Base-by-base conservation (phyloP, 2,888 invertebrate genomes). In the Vannuccia rotundouncinata region DNA sequence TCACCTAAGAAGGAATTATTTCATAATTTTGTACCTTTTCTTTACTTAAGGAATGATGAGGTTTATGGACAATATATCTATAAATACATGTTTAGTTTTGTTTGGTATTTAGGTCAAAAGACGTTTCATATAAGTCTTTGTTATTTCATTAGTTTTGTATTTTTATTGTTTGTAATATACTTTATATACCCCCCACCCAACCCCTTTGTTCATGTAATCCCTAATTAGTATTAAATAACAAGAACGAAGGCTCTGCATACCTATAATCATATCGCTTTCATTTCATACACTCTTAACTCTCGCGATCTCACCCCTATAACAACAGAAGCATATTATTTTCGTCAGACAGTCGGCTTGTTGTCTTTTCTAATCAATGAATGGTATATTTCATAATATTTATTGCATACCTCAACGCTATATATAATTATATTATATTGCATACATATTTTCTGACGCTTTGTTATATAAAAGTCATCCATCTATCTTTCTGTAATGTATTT, bases 11-110 rank as follows among this genome's bases (percentile, higher is more conserved):
- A 17, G 45, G 17, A 45, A 45, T 66, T 66, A 66, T 66, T 66
- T 66, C 22, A 66, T 66, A 66, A 66, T 66, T 66, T 66, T 66
- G 17, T 66, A 66, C 66, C 25, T 66, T 45, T 66, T 66, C 66
- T 66, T 17, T 66, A 66, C 5, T 2, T 22, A 5, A 13, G 25
- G n/a, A n/a, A n/a, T n/a, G n/a, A n/a, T n/a, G n/a, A 2, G 66
- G 66, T 66, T 66, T 17, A 66, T 66, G 66, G 66, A 66, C 66
- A 22, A 13, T 66, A 5, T 22, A 66, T 22, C 25, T 66, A 66
- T 5, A 22, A 5, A 66, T 66, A 27, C 25, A n/a, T 22, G 10
- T 66, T 66, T 66, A 66, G 45, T 45, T 45, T 17, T 13, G 66
- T 66, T 66, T 66, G 66, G 66, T 66, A 22, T 66, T 13, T 66